These are phyloP conservation scores for Polyploca ridens DNA, from an alignment of 2,888 invertebrate genomes.

Conservation along the genomic window DNA sequence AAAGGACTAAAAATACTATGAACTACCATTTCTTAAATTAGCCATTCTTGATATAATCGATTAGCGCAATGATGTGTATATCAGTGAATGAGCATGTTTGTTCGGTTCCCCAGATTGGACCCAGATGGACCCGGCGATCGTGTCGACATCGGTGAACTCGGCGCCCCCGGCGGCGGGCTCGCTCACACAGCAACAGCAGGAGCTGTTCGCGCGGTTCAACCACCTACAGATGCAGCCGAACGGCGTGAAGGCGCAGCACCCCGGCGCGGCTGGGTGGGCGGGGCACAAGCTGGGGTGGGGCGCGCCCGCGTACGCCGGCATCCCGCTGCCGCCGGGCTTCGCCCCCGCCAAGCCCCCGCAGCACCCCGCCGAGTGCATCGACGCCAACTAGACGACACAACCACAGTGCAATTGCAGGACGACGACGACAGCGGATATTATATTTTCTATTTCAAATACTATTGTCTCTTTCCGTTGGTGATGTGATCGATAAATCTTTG, in stretches of 20 bases:
- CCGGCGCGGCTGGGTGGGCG: conserved; percentile 27
- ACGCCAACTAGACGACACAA: conserved; percentile 72
- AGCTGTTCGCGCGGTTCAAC: conserved; percentile 75
- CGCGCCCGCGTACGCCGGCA: conserved; percentile 46
- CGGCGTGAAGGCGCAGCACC: conserved; percentile 24
- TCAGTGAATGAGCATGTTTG: neutral
- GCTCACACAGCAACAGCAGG: conserved; percentile 63
- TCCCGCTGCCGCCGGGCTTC: conserved; percentile 80
- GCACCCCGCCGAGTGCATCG: conserved; percentile 79
- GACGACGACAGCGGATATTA: conserved; percentile 46
- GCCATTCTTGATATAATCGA: no score
- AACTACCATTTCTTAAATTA: no score
- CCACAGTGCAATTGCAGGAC: conserved; percentile 17
- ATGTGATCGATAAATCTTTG: conserved; percentile 83
- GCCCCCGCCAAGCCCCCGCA: conserved; percentile 68
- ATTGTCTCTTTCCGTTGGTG: conserved; percentile 71
- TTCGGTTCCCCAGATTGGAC: conserved; percentile 91
- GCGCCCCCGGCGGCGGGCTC: conserved; percentile 8
- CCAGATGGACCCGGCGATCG: conserved; percentile 96
- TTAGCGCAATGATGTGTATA: no score
- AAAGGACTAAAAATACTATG: no score
- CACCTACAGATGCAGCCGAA: conserved; percentile 42
- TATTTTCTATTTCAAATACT: conserved; percentile 64
- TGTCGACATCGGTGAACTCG: conserved; percentile 88
- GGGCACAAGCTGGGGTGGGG: conserved; percentile 47